phyloP scores from a whole-genome alignment of 2,797 vertebrate species.

The Sphenodon punctatus region DNA sequence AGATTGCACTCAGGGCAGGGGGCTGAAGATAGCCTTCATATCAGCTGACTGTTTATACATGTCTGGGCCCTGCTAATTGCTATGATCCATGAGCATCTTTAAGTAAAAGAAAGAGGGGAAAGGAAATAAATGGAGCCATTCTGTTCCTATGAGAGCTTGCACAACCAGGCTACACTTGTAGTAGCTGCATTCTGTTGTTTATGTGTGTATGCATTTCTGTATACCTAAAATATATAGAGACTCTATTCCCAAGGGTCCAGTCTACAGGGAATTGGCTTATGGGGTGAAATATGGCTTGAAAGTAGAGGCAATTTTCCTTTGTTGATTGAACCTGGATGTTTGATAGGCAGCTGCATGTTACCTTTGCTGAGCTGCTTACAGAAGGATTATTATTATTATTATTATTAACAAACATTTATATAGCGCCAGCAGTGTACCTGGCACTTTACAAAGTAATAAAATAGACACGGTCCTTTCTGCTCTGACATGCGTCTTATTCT shows the following conservation, averaged over 20 bases:
- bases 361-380: neutral
- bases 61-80: too few species aligned
- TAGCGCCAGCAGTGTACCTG: too few species aligned
- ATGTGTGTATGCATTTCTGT: neutral
- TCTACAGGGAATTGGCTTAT: neutral
- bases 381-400: too few species aligned
- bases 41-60: neutral
- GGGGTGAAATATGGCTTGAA: constrained; percentile 9
- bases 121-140: neutral
- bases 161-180: neutral
- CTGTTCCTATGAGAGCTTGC: neutral
- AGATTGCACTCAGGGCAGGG: neutral
- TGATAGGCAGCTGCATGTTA: neutral
- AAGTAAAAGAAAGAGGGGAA: neutral
- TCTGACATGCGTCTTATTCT: neutral
- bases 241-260: neutral
- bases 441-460: too few species aligned
- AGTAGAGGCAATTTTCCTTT: neutral
- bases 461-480: too few species aligned
- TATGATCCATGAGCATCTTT: too few species aligned
- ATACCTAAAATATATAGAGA: neutral
- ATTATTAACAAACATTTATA: too few species aligned
- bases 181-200: neutral
- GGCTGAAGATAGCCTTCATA: neutral
- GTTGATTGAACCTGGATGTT: neutral